Base-by-base conservation (phyloP, 2,888 invertebrate genomes). In the Drosophila limbata region DNA sequence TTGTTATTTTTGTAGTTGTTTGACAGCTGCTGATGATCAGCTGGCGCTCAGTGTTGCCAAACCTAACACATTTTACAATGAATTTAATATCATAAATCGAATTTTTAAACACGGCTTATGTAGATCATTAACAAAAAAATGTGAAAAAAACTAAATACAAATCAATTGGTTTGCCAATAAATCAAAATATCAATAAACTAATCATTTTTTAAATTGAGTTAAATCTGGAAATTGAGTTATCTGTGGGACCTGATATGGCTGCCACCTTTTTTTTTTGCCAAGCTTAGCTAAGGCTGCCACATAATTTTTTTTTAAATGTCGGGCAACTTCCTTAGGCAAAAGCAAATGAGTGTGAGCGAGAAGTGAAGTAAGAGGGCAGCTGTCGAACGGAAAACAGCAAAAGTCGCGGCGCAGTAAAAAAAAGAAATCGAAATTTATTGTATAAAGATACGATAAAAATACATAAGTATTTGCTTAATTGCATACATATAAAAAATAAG, bases 351-450 rank as follows among this genome's bases (percentile, higher is more conserved):
- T n/a, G n/a, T n/a, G n/a, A n/a, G n/a, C n/a, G n/a, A n/a, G n/a
- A n/a, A n/a, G n/a, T n/a, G n/a, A n/a, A n/a, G n/a, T n/a, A n/a
- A n/a, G n/a, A n/a, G n/a, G 57, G 37, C 69, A 57, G 40, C 69
- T 69, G 69, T 74, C 65, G 69, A 70, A 51, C 75, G 52, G 55
- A 77, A 76, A 63, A 69, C n/a, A 47, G 31, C 25, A 56, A 63
- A 25, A 57, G 21, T 69, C 70, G 79, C 63, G 60, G 45, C 76
- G 79, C 50, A 79, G 55, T 75, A 45, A 59, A 50, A 50, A 50
- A 65, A 60, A 39, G 42, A 64, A 56, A 48, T 47, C 56, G 60
- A 48, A 61, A 40, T 78, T 64, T 9, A 35, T 68, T 65, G 19
- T 65, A 45, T 37, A 45, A 37, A 44, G 35, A 42, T 47, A 9